Base-by-base conservation (phyloP, 2,797 vertebrate genomes). In the Spea hammondii region DNA sequence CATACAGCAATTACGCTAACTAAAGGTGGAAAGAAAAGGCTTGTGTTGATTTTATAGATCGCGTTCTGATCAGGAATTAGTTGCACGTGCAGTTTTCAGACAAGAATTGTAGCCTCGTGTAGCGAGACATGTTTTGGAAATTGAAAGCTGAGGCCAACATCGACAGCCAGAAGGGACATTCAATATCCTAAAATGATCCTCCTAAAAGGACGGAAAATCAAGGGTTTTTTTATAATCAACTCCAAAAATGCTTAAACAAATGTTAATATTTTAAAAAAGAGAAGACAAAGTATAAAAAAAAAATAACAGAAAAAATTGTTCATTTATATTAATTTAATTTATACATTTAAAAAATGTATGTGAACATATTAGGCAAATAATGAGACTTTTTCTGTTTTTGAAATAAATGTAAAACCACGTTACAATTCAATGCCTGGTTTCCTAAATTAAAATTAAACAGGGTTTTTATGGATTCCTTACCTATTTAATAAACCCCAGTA, bases 361-460 rank as follows among this genome's bases (percentile, higher is more conserved):
- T 74, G 69, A 77, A 74, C 55, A 77, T 66, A 64, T 82, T 81
- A 73, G 68, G 79, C 64, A 82, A 77, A 73, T 77, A 45, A 8
- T 4, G 6, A 70, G 64, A 64, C 70, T 65, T 54, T 74, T 57
- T 80, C 59, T 70, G 45, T 17, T 70, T 32, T 13, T 79, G 62
- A 68, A 79, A 68, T 8, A 45, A 57, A 13, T 69, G 65, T 65
- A 57, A 14, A 17, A 54, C 68, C 51, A 59, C 48, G 17, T 17
- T 17, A 11, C 32, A 12, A 4, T 54, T 54, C 51, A 54, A 54
- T 54, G 1, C 11, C 51, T 54, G 51, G 51, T 53, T 53, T 53
- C 6, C 51, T 11, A 53, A 53, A 53, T 57, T 57, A 57, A 10
- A 12, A 57, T 57, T 57, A 14, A 57, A 4, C 9, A 11, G 9